Conservation (phyloP, 2,113 vertebrate species). For the Antidorcas marsupialis region DNA sequence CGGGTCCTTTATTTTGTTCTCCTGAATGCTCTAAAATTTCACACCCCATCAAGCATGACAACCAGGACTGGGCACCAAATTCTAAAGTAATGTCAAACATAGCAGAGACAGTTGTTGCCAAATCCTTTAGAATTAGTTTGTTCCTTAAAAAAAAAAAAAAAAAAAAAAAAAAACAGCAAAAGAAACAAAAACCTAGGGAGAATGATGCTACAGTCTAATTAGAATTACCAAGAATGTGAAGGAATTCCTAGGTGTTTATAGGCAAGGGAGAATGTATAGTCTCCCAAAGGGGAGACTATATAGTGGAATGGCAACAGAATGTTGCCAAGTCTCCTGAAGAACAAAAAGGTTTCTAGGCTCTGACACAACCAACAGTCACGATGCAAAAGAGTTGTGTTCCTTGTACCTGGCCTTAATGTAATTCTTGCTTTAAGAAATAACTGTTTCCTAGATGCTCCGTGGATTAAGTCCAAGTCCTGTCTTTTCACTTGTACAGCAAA, state of each 20-base stretch:
- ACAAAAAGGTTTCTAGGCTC: neutral
- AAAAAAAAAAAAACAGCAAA: neutral
- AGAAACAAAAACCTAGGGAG: neutral
- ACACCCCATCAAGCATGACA: slow-evolving; percentile 1
- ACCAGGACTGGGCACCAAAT: neutral
- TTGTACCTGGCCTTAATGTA: neutral
- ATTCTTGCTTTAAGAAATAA: neutral
- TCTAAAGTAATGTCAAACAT: neutral
- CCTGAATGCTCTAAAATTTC: slow-evolving; percentile 4
- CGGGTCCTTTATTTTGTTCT: neutral
- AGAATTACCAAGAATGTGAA: neutral
- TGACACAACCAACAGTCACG: neutral
- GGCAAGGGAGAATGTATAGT: neutral
- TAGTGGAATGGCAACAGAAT: neutral
- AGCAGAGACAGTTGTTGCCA: neutral
- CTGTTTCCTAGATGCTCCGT: neutral
- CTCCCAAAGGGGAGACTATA: neutral
- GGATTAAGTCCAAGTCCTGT: neutral
- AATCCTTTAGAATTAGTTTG: slow-evolving; percentile 4
- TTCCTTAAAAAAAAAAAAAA: neutral
- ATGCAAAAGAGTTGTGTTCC: neutral
- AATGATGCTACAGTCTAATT: neutral
- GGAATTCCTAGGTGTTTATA: neutral
- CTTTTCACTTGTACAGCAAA: slow-evolving; percentile 3
- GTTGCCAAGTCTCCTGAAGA: neutral